Percentiles rank a stretch among this genome's conserved stretches.
phyloP scores from a whole-genome alignment of 2,113 vertebrate genomes.

The Coptodon bakossiorum region DNA sequence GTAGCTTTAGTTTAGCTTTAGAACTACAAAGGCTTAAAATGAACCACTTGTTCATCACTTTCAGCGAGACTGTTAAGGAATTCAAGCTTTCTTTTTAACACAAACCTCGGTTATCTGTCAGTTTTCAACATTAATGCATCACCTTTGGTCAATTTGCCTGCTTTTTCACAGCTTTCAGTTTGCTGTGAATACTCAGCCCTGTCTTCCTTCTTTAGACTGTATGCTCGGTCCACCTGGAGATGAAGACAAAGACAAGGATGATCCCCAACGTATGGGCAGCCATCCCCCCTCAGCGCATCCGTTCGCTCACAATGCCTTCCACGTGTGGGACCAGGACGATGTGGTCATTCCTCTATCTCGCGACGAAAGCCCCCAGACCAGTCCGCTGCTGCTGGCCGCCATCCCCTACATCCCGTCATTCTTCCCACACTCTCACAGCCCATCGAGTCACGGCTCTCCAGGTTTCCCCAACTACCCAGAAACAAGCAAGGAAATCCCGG shows the following conservation, averaged over 20 bases:
- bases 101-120: not conserved
- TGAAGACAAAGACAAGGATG: slow-evolving; percentile 47
- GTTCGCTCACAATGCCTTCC: slow-evolving; percentile 71
- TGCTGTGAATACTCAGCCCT: not conserved
- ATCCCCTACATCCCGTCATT: slow-evolving; percentile 72
- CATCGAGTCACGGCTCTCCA: slow-evolving; percentile 4
- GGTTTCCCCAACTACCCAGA: slow-evolving; percentile 25
- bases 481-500: not conserved
- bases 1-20: not conserved
- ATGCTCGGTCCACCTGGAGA: slow-evolving; percentile 68
- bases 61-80: not conserved
- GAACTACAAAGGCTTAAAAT: not conserved
- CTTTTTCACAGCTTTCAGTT: not conserved
- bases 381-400: slow-evolving; percentile 59
- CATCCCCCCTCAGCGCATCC: slow-evolving; percentile 30
- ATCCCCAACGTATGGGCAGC: not conserved
- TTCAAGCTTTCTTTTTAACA: not conserved
- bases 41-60: not conserved
- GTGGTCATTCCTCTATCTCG: slow-evolving; percentile 59
- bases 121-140: not conserved
- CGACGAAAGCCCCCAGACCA: slow-evolving; percentile 43
- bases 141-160: not conserved
- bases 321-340: slow-evolving; percentile 75
- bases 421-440: slow-evolving; percentile 59
- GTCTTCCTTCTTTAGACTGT: slow-evolving; percentile 59